A percentile compares a stretch with the other conserved stretches of the same genome.
Conservation (phyloP, 2,888 invertebrate species). For the Drosophila lutescens region DNA sequence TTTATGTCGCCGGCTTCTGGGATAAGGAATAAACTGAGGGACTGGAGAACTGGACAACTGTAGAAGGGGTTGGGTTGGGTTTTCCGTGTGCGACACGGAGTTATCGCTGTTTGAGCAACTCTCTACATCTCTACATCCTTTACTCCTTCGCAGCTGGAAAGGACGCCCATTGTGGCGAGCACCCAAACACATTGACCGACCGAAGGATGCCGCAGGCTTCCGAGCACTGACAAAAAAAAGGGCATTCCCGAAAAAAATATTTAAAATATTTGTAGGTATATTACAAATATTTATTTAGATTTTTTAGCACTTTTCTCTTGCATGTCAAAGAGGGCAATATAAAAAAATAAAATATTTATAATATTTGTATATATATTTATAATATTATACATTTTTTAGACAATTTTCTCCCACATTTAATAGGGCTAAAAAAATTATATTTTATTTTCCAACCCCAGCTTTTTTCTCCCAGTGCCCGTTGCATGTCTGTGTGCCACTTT, state of each 20-base stretch:
- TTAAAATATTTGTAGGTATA: too few relatives aligned
- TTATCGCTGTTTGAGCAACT: constrained; percentile 32
- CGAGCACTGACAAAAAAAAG: background rate
- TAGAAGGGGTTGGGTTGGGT: background rate
- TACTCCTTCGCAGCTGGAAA: background rate
- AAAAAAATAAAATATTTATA: too few relatives aligned
- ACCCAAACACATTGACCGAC: constrained; percentile 37
- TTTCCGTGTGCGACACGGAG: constrained; percentile 15
- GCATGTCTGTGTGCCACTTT: constrained; percentile 4
- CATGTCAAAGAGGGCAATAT: too few relatives aligned
- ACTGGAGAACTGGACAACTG: background rate
- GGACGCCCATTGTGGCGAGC: constrained; percentile 48
- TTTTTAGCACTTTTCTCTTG: too few relatives aligned
- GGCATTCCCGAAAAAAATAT: background rate
- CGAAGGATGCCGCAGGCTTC: constrained; percentile 28
- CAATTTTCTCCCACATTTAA: too few relatives aligned
- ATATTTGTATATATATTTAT: too few relatives aligned
- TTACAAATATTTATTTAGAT: too few relatives aligned
- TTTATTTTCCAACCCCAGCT: background rate
- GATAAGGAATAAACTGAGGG: background rate
- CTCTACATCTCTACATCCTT: background rate
- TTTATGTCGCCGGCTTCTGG: background rate
- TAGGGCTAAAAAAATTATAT: too few relatives aligned
- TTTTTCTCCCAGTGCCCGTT: constrained; percentile 4
- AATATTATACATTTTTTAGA: too few relatives aligned